phyloP scores from a whole-genome alignment of 2,113 vertebrate species.

The Corythornis cristatus region DNA sequence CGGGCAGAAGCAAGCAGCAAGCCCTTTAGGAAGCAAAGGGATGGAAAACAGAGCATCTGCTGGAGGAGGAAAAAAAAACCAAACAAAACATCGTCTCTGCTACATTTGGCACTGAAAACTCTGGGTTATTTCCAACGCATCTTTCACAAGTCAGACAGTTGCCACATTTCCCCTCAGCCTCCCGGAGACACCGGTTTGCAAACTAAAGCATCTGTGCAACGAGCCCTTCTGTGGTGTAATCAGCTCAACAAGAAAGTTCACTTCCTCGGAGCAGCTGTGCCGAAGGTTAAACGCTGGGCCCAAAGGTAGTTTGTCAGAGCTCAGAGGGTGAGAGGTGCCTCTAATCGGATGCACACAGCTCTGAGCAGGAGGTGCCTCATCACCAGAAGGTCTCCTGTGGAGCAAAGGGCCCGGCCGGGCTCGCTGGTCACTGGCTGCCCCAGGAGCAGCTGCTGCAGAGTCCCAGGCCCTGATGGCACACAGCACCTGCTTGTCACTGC shows the following conservation, averaged over 20 bases:
- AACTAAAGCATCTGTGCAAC: neutral
- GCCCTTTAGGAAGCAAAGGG: neutral
- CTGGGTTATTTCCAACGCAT: neutral
- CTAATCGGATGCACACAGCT: accelerated
- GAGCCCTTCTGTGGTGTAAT: neutral
- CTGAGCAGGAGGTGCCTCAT: neutral
- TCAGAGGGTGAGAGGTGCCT: neutral
- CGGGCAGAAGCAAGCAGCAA: neutral
- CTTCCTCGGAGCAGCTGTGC: neutral
- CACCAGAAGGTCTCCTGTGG: neutral
- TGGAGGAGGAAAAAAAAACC: neutral
- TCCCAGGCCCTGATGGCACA: accelerated
- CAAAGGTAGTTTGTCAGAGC: neutral
- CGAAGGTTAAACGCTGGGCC: neutral
- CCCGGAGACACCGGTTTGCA: neutral
- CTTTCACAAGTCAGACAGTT: neutral
- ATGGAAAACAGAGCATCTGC: neutral
- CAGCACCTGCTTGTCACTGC: neutral
- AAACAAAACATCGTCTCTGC: neutral
- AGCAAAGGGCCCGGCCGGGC: accelerated
- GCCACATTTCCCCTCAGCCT: neutral
- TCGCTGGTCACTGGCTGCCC: neutral
- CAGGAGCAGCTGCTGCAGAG: neutral
- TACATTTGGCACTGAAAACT: neutral
- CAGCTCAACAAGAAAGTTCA: neutral